Evolutionary conservation across 2,113 vertebrate genomes (phyloP).

Genomic region (Gopherus evgoodei): DNA sequence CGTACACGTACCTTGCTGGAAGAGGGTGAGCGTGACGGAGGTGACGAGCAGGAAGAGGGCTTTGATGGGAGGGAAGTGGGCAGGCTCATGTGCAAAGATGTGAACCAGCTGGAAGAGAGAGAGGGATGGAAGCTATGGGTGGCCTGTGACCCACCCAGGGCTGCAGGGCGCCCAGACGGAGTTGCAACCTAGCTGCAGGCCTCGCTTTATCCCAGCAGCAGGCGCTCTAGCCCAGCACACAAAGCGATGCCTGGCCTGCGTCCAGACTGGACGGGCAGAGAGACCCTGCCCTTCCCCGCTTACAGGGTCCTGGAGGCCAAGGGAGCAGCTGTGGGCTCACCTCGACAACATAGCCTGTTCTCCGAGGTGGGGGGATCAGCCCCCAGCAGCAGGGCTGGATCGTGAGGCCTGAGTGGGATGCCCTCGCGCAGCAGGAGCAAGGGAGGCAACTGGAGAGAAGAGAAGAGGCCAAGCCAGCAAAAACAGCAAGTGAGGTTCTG

Average conservation of each 20-base stretch:
- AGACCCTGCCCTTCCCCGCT: background rate
- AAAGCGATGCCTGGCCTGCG: background rate
- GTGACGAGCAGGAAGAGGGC: conserved; percentile 98
- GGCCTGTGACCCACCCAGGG: background rate
- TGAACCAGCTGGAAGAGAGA: conserved; percentile 92
- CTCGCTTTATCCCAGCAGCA: background rate
- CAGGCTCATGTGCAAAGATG: conserved; percentile 97
- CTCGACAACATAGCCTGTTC: no score
- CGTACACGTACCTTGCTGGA: conserved; percentile 95
- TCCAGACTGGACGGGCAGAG: background rate
- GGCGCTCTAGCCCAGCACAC: background rate
- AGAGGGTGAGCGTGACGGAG: conserved; percentile 96
- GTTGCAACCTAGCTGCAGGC: background rate
- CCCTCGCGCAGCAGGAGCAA: no score
- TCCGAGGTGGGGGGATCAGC: background rate
- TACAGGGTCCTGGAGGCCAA: background rate
- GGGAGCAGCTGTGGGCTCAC: no score
- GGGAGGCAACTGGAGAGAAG: no score
- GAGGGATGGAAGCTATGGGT: background rate
- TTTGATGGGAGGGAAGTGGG: conserved; percentile 97
- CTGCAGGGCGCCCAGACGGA: background rate
- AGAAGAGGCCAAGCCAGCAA: no score
- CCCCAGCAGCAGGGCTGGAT: background rate
- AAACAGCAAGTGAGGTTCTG: no score
- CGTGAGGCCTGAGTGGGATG: no score